Conservation (phyloP, 2,113 vertebrate genomes). For the chimpanzee (Pan troglodytes) region NHGRI_mPanTro3-v2.1_pri NC_086015.1:87655501-87656000, state of each 20-base stretch:
- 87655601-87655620: background rate
- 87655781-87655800: background rate
- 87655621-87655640: background rate
- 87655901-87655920: background rate
- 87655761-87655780: background rate
- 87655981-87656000: background rate
- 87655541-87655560: background rate
- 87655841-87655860: background rate
- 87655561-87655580: background rate
- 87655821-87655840: background rate
- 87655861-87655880: background rate
- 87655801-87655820: background rate
- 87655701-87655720: background rate
- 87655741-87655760: fast-evolving
- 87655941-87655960: background rate
- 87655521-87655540: background rate
- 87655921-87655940: background rate
- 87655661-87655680: background rate
- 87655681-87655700: background rate
- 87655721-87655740: background rate
- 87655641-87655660: background rate
- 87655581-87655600: background rate
- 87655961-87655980: background rate
- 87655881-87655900: background rate
- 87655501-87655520: background rate